Evolutionary conservation across 2,797 vertebrate species (phyloP).

Genomic region (Malurus leucopterus): DNA sequence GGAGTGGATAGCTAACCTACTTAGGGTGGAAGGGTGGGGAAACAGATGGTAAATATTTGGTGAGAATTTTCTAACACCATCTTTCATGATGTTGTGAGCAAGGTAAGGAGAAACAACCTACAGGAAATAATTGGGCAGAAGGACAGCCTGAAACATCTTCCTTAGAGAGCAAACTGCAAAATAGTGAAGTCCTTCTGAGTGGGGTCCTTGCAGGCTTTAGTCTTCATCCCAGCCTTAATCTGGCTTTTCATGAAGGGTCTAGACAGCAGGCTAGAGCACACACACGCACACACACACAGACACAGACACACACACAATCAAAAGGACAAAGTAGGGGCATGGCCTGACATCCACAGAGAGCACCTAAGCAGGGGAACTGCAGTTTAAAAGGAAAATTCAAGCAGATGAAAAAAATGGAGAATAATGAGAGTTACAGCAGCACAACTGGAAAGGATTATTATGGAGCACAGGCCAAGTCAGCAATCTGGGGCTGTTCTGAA

Average conservation of each 20-base stretch:
- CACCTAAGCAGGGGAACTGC: neutral
- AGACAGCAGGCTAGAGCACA: neutral
- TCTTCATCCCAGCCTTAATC: neutral
- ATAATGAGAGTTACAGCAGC: neutral
- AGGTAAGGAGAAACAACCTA: neutral
- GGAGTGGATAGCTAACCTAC: constrained; percentile 6
- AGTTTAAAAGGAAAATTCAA: neutral
- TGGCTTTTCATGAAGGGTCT: neutral
- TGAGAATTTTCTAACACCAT: neutral
- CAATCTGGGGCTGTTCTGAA: neutral
- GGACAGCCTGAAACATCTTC: neutral
- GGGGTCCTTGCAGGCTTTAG: neutral
- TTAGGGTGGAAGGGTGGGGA: neutral
- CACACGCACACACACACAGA: too few species aligned
- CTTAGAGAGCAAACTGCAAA: neutral
- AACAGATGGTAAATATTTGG: neutral
- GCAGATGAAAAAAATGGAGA: neutral
- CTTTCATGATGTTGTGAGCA: neutral
- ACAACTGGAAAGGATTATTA: neutral
- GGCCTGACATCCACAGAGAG: neutral
- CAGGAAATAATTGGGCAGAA: neutral
- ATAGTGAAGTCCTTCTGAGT: neutral
- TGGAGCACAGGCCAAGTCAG: neutral
- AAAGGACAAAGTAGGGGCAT: neutral
- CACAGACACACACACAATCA: neutral